Conservation (phyloP, 2,797 vertebrate genomes). For the Enteromius trimaculatus region DNA sequence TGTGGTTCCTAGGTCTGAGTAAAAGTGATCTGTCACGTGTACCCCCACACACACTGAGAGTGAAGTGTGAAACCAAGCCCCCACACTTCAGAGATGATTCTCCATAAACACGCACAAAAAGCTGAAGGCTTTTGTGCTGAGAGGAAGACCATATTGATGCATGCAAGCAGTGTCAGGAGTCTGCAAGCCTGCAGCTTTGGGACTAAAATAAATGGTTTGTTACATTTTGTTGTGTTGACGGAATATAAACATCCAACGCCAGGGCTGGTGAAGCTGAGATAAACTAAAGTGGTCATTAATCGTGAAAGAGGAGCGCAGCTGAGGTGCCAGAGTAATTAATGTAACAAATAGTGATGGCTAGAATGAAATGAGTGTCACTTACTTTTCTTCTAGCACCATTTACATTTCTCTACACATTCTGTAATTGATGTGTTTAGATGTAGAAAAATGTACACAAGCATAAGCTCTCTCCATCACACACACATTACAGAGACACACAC, state of each 20-base stretch:
- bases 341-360: slow-evolving; percentile 47
- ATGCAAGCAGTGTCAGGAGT: slow-evolving; percentile 32
- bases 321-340: slow-evolving; percentile 55
- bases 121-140: slow-evolving; percentile 14
- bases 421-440: slow-evolving; percentile 54
- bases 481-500: slow-evolving; percentile 4
- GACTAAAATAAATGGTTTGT: slow-evolving; percentile 57
- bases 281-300: slow-evolving; percentile 57
- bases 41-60: background rate
- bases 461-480: slow-evolving; percentile 17
- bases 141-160: slow-evolving; percentile 22
- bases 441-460: slow-evolving; percentile 52
- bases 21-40: slow-evolving; percentile 20
- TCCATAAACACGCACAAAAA: slow-evolving; percentile 39
- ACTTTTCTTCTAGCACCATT: slow-evolving; percentile 48
- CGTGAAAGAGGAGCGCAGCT: slow-evolving; percentile 26
- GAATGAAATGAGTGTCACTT: slow-evolving; percentile 45
- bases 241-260: slow-evolving; percentile 56
- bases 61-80: slow-evolving; percentile 20
- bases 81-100: slow-evolving; percentile 12
- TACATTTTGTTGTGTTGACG: slow-evolving; percentile 57
- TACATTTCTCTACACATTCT: slow-evolving; percentile 15
- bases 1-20: slow-evolving; percentile 18
- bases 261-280: slow-evolving; percentile 42
- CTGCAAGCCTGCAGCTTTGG: slow-evolving; percentile 38